These are phyloP conservation scores for Orius insidiosus DNA, from an alignment of 1,140 invertebrate genomes.

Conservation along the genomic window DNA sequence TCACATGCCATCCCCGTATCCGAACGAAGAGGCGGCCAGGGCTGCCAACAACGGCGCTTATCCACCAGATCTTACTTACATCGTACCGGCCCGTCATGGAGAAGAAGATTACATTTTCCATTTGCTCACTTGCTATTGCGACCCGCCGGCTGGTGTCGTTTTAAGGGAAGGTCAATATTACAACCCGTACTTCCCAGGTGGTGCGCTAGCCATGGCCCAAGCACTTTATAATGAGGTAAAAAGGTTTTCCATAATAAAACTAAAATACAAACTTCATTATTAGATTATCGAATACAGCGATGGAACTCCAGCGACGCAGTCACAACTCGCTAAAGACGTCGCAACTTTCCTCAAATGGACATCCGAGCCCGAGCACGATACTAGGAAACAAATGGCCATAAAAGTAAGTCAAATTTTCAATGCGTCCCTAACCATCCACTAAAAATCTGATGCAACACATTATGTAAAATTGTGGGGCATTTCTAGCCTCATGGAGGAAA, in stretches of 20 bases:
- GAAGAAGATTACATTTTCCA: conserved; percentile 91
- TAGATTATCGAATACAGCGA: conserved; percentile 61
- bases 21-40: conserved; percentile 89
- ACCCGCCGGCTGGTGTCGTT: conserved; percentile 78
- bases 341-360: conserved; percentile 86
- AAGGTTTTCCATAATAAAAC: neutral
- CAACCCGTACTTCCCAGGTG: conserved; percentile 96
- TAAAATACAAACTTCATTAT: conserved; percentile 7
- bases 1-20: conserved; percentile 76
- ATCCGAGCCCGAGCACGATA: conserved; percentile 80
- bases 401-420: conserved; percentile 56
- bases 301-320: conserved; percentile 80
- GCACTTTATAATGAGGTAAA: conserved; percentile 56
- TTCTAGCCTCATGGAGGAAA: neutral
- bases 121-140: conserved; percentile 87
- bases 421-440: no score
- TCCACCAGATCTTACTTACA: conserved; percentile 90
- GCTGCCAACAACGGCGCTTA: conserved; percentile 89
- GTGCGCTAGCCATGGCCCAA: conserved; percentile 94
- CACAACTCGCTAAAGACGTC: conserved; percentile 95
- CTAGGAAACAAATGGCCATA: conserved; percentile 65
- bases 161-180: conserved; percentile 86
- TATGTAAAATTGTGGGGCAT: neutral
- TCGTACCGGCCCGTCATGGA: conserved; percentile 74
- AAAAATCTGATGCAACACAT: no score